phyloP scores from a whole-genome alignment of 2,113 vertebrate species.

The Speoplatyrhinus poulsoni region DNA sequence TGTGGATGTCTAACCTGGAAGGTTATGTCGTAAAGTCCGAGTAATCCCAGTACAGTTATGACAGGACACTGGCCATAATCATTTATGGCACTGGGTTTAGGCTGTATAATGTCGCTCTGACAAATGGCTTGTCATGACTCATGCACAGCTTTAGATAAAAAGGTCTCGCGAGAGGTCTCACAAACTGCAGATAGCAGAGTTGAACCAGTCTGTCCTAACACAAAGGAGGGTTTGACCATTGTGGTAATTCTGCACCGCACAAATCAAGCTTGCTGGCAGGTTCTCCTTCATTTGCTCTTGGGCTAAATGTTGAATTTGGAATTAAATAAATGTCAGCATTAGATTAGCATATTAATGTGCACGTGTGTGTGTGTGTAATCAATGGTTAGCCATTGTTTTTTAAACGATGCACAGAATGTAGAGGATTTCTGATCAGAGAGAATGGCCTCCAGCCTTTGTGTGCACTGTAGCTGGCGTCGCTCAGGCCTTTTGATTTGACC shows the following conservation, averaged over 20 bases:
- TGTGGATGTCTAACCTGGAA: constrained; percentile 59
- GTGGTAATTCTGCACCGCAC: not conserved
- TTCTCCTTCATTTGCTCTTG: not conserved
- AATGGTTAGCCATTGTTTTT: not conserved
- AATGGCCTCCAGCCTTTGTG: not conserved
- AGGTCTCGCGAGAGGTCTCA: constrained; percentile 28
- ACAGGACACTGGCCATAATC: constrained; percentile 61
- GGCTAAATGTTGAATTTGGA: too few relatives aligned
- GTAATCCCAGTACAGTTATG: constrained; percentile 58
- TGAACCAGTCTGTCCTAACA: constrained; percentile 28
- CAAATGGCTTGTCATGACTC: constrained; percentile 55
- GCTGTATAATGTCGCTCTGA: constrained; percentile 32
- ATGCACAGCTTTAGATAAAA: constrained; percentile 53
- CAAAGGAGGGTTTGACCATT: not conserved
- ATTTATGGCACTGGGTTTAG: constrained; percentile 46
- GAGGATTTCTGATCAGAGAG: not conserved
- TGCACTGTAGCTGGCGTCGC: too few relatives aligned
- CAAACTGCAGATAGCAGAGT: constrained; percentile 5
- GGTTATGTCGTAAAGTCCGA: constrained; percentile 30
- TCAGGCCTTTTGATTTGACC: too few relatives aligned
- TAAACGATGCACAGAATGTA: not conserved
- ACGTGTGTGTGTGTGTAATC: not conserved
- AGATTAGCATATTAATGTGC: not conserved
- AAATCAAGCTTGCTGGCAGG: not conserved
- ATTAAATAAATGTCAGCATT: too few relatives aligned